Percentiles rank a stretch among this genome's conserved stretches.
Conservation (phyloP, 2,888 invertebrate species). For the Tholera decimalis region DNA sequence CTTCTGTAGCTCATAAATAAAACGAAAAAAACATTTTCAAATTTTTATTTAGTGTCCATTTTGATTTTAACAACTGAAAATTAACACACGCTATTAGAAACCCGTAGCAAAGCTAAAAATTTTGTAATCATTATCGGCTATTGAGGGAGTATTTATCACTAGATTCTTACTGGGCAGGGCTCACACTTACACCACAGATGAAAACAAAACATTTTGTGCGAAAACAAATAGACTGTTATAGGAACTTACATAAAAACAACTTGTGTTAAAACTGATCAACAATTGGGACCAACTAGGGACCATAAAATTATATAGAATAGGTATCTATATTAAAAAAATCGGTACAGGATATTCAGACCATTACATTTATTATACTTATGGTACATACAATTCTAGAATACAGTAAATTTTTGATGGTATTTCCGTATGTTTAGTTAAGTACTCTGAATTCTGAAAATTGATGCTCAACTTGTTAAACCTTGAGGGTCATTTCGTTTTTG, state of each 20-base stretch:
- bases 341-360: conserved; percentile 38
- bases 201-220: conserved; percentile 72
- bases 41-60: conserved; percentile 88
- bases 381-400: conserved; percentile 58
- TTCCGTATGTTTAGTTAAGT: conserved; percentile 31
- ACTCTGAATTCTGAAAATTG: conserved; percentile 38
- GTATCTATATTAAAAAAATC: conserved; percentile 42
- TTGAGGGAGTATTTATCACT: conserved; percentile 71
- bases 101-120: conserved; percentile 89
- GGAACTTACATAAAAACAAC: conserved; percentile 51
- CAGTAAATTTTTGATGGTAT: conserved; percentile 46
- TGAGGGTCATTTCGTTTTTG: not conserved
- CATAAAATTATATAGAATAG: conserved; percentile 17
- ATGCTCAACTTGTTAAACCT: not conserved
- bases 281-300: conserved; percentile 28
- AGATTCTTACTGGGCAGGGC: conserved; percentile 69
- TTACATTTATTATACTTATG: conserved; percentile 47
- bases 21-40: conserved; percentile 73
- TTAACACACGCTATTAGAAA: conserved; percentile 86
- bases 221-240: conserved; percentile 64
- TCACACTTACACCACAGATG: conserved; percentile 56
- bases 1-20: conserved; percentile 41
- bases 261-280: conserved; percentile 37
- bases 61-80: conserved; percentile 86
- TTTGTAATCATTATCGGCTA: conserved; percentile 77